Conservation (phyloP, 2,113 vertebrate genomes). For the Sciurus niger region DNA sequence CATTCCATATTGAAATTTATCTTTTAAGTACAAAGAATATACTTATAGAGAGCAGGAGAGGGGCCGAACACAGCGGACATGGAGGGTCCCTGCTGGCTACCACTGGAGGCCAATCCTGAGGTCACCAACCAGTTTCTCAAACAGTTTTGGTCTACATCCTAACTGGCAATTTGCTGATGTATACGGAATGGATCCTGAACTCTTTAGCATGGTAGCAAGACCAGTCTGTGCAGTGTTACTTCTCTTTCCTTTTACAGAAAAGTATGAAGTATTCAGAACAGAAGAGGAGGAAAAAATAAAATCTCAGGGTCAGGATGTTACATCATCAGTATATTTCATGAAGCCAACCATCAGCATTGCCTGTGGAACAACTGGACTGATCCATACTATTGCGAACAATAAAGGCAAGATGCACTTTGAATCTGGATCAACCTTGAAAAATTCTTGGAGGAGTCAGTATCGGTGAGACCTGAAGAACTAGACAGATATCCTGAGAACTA, state of each 20-base stretch:
- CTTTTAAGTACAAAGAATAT: constrained; percentile 68
- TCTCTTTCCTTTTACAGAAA: constrained; percentile 98
- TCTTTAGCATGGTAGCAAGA: constrained; percentile 96
- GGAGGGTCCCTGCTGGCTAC: no score
- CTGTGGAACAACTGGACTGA: constrained; percentile 98
- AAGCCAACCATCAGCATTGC: constrained; percentile 98
- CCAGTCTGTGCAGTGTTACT: constrained; percentile 97
- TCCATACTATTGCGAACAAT: constrained; percentile 99
- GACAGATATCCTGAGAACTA: constrained; percentile 96
- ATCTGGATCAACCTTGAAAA: constrained; percentile 93
- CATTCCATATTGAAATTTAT: constrained; percentile 59
- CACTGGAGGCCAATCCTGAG: no score
- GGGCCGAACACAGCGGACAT: no score
- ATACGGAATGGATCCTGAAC: constrained; percentile 96
- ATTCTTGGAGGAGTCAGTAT: constrained; percentile 94
- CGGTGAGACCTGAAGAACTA: constrained; percentile 95
- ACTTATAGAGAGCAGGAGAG: no score
- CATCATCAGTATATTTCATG: constrained; percentile 96
- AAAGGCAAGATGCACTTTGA: constrained; percentile 95
- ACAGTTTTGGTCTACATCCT: constrained; percentile 94
- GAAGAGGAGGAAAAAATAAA: constrained; percentile 97
- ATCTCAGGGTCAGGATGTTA: constrained; percentile 92
- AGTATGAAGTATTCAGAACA: constrained; percentile 97
- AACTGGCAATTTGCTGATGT: constrained; percentile 99
- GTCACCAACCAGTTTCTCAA: constrained; percentile 92